Evolutionary conservation across 2,797 vertebrate species (phyloP).

Genomic region (Chelidonichthys spinosus): DNA sequence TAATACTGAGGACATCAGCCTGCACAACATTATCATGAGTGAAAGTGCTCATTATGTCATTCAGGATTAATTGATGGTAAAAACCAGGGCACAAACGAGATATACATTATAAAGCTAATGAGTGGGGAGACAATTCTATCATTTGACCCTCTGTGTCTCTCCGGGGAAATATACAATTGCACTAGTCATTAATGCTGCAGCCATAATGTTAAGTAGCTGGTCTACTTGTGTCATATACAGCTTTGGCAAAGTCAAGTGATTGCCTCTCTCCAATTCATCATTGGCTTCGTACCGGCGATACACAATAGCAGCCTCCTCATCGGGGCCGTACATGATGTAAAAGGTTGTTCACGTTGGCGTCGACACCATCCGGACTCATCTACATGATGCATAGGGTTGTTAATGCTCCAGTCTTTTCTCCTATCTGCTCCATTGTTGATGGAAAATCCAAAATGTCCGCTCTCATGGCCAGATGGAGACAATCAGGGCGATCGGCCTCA

Average conservation of each 20-base stretch:
- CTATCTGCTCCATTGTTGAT: slow-evolving; percentile 36
- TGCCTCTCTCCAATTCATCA: slow-evolving; percentile 75
- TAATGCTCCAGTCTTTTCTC: slow-evolving; percentile 31
- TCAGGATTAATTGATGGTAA: slow-evolving; percentile 79
- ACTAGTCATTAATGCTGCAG: slow-evolving; percentile 81
- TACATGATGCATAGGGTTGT: slow-evolving; percentile 2
- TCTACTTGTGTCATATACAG: slow-evolving; percentile 82
- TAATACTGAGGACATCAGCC: slow-evolving; percentile 18
- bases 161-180: slow-evolving; percentile 77
- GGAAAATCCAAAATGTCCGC: slow-evolving; percentile 55
- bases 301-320: slow-evolving; percentile 51
- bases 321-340: slow-evolving; percentile 62
- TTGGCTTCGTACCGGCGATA: slow-evolving; percentile 36
- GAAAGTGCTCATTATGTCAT: slow-evolving; percentile 77
- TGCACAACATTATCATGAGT: slow-evolving; percentile 37
- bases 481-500: slow-evolving; percentile 82
- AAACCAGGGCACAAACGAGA: slow-evolving; percentile 77
- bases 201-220: slow-evolving; percentile 82
- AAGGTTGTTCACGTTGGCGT: slow-evolving; percentile 34
- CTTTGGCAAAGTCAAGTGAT: slow-evolving; percentile 82
- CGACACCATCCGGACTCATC: slow-evolving; percentile 30
- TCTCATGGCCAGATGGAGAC: slow-evolving; percentile 85
- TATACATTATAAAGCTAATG: slow-evolving; percentile 79
- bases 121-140: slow-evolving; percentile 78
- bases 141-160: slow-evolving; percentile 75